phyloP scores from a whole-genome alignment of 2,888 invertebrate species.

The Patella pellucida region DNA sequence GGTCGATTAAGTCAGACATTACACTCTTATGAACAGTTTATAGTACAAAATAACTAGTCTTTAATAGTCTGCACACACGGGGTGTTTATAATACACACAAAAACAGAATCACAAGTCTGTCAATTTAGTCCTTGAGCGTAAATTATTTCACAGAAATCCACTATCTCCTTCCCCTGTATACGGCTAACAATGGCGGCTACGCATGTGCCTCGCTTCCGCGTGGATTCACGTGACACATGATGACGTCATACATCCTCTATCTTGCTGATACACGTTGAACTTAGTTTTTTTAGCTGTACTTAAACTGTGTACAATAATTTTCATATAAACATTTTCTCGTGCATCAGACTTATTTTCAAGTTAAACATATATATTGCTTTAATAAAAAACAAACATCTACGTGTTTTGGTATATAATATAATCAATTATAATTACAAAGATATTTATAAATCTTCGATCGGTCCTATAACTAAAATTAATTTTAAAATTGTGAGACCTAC shows the following conservation, averaged over 20 bases:
- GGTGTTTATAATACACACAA: slow-evolving; percentile 20
- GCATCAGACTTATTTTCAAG: too few relatives aligned
- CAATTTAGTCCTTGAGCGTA: slow-evolving; percentile 29
- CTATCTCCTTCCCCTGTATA: slow-evolving; percentile 53
- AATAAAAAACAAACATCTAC: too few relatives aligned
- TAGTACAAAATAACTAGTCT: slow-evolving; percentile 36
- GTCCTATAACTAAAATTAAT: too few relatives aligned
- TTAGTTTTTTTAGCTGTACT: background rate
- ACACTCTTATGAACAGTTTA: slow-evolving; percentile 51
- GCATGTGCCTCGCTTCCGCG: slow-evolving; percentile 68
- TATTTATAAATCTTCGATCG: too few relatives aligned
- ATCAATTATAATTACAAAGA: too few relatives aligned
- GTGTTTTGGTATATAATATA: too few relatives aligned
- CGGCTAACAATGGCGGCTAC: slow-evolving; percentile 63
- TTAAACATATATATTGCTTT: too few relatives aligned
- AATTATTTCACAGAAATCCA: slow-evolving; percentile 36
- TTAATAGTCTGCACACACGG: slow-evolving; percentile 39
- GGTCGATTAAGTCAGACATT: slow-evolving; percentile 69
- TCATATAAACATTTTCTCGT: too few relatives aligned
- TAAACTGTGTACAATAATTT: too few relatives aligned
- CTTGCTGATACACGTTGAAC: background rate
- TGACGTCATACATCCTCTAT: slow-evolving; percentile 41
- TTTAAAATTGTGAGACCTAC: too few relatives aligned
- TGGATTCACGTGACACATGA: slow-evolving; percentile 57
- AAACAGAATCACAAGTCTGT: slow-evolving; percentile 17